Percentiles rank a stretch among this genome's conserved stretches.
Conservation (phyloP, 2,888 invertebrate species). For the Piscicola geometra region DNA sequence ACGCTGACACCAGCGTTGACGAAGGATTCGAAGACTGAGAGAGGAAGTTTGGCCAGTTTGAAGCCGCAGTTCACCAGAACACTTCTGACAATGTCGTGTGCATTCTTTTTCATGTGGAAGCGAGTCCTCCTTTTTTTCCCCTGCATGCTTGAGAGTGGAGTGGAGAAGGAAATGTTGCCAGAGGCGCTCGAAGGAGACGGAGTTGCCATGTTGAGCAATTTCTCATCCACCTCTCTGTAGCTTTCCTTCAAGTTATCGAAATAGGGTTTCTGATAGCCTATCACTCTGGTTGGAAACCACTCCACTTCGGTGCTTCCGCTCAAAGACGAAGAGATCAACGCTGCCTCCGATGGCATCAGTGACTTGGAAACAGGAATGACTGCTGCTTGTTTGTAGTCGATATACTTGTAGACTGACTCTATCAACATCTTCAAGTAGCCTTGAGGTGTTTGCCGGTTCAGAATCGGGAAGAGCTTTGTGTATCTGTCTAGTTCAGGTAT, state of each 20-base stretch:
- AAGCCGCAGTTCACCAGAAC: conserved; percentile 42
- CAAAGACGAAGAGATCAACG: not conserved
- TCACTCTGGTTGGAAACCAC: conserved; percentile 41
- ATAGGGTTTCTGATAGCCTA: conserved; percentile 38
- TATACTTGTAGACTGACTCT: conserved; percentile 41
- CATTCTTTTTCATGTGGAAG: conserved; percentile 32
- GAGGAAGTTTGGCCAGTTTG: conserved; percentile 43
- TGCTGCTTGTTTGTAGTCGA: conserved; percentile 40
- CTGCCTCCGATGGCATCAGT: not conserved
- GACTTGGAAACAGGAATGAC: conserved; percentile 40
- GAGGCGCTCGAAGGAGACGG: conserved; percentile 2
- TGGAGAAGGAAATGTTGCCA: not conserved
- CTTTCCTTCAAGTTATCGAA: conserved; percentile 43
- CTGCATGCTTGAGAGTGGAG: not conserved
- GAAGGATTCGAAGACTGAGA: conserved; percentile 41
- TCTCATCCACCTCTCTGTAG: conserved; percentile 38
- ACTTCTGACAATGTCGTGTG: conserved; percentile 39
- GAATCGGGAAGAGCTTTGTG: conserved; percentile 40
- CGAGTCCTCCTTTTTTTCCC: conserved; percentile 31
- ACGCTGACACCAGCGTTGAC: conserved; percentile 40
- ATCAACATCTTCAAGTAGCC: conserved; percentile 38
- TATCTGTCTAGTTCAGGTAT: conserved; percentile 42
- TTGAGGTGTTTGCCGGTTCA: conserved; percentile 33
- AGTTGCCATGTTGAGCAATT: not conserved
- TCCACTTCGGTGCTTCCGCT: conserved; percentile 38